phyloP scores from a whole-genome alignment of 2,113 vertebrate genomes.

The Ochotona curzoniae region DNA sequence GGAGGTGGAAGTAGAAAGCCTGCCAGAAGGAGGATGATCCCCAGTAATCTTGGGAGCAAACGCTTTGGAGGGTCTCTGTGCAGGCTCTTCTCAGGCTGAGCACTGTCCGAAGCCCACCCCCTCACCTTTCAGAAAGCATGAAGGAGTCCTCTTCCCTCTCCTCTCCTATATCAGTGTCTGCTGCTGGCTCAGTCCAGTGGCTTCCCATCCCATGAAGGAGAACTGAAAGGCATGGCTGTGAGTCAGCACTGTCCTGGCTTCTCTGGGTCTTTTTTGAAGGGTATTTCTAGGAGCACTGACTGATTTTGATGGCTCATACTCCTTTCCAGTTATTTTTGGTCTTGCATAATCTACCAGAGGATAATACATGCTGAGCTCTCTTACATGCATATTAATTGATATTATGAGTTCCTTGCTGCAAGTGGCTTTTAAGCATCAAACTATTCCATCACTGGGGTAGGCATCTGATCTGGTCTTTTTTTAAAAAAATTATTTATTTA shows the following conservation, averaged over 20 bases:
- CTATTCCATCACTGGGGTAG: not conserved
- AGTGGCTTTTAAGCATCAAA: conserved; percentile 32
- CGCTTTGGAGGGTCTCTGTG: too few species aligned
- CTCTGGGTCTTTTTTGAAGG: not conserved
- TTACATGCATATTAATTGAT: not conserved
- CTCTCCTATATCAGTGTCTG: too few species aligned
- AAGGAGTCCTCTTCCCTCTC: too few species aligned
- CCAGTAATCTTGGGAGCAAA: too few species aligned
- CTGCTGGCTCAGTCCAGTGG: too few species aligned
- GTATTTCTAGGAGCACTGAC: not conserved
- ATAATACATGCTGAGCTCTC: not conserved
- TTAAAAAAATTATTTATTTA: too few species aligned
- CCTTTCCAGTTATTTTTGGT: conserved; percentile 31
- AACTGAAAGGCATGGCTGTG: not conserved
- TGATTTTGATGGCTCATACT: not conserved
- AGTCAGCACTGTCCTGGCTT: not conserved
- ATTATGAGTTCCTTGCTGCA: not conserved
- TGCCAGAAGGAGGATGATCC: too few species aligned
- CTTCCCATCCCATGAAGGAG: not conserved
- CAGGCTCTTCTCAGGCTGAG: too few species aligned
- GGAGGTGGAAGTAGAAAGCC: too few species aligned
- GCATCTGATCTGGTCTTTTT: too few species aligned
- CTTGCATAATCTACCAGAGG: not conserved
- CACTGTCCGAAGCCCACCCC: too few species aligned
- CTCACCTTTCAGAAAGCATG: too few species aligned